These are phyloP conservation scores for Calycopis cecrops DNA, from an alignment of 1,140 invertebrate genomes.

Conservation along the genomic window DNA sequence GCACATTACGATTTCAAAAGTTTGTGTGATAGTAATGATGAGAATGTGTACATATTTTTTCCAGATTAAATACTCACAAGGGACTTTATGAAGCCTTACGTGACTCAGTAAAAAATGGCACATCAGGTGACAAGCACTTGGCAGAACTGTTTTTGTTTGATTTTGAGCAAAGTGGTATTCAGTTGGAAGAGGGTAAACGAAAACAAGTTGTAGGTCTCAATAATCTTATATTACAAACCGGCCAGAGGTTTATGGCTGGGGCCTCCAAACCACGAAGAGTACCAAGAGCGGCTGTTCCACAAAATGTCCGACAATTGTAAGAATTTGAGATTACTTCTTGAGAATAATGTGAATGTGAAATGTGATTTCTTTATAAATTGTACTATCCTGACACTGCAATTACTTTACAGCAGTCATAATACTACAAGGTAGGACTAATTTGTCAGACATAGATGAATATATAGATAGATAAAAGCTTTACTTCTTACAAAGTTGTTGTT, in stretches of 20 bases:
- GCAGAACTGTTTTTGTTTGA: slow-evolving; percentile 94
- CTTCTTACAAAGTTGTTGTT: no score
- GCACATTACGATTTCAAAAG: no score
- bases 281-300: slow-evolving; percentile 79
- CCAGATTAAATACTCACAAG: slow-evolving; percentile 91
- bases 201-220: slow-evolving; percentile 89
- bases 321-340: slow-evolving; percentile 42
- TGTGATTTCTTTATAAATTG: no score
- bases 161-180: slow-evolving; percentile 97
- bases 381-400: no score
- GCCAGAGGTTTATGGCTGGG: slow-evolving; percentile 90
- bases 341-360: background rate
- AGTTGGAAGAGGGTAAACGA: slow-evolving; percentile 87
- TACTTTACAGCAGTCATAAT: no score
- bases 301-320: slow-evolving; percentile 85
- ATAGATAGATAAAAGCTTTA: no score
- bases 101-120: slow-evolving; percentile 81
- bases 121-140: slow-evolving; percentile 90
- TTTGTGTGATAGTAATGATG: no score
- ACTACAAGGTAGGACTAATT: no score
- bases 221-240: slow-evolving; percentile 86
- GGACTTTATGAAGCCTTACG: slow-evolving; percentile 86
- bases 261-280: slow-evolving; percentile 81
- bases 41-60: slow-evolving; percentile 13
- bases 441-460: no score